A percentile compares a stretch with the other conserved stretches of the same genome.
Conservation (phyloP, 2,113 vertebrate genomes). For the Nannospalax galili region DNA sequence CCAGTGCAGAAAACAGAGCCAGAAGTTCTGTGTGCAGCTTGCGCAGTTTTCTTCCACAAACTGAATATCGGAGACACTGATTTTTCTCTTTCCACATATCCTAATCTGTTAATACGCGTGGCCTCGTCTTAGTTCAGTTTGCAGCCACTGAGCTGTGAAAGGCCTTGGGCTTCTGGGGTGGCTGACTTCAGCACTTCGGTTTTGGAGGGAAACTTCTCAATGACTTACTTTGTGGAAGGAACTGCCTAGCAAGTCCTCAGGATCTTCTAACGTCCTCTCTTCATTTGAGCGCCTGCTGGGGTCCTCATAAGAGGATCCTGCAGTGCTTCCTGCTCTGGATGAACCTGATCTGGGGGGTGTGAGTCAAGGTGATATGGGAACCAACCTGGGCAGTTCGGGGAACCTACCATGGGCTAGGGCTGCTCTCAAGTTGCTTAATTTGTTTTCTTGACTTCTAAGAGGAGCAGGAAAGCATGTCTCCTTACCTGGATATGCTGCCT, state of each 20-base stretch:
- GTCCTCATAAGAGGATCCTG: background rate
- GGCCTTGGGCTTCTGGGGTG: background rate
- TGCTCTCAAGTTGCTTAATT: background rate
- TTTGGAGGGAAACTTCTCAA: background rate
- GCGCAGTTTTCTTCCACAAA: background rate
- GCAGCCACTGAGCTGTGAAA: background rate
- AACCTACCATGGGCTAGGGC: no score
- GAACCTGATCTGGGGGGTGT: fast-evolving
- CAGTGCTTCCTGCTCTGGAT: fast-evolving
- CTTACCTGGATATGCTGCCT: background rate
- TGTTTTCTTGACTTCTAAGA: background rate
- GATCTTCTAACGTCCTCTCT: background rate
- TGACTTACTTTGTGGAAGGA: background rate
- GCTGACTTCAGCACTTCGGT: background rate
- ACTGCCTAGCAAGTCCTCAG: background rate
- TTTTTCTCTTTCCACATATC: background rate
- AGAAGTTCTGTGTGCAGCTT: fast-evolving
- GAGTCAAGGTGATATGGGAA: fast-evolving
- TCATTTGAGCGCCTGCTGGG: background rate
- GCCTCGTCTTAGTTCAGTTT: background rate
- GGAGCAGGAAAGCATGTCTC: background rate
- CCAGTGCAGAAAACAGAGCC: background rate
- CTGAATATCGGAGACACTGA: no score
- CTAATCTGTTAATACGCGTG: background rate
- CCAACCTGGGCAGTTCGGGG: fast-evolving